Percentiles rank a stretch among this genome's conserved stretches.
phyloP scores from a whole-genome alignment of 2,888 invertebrate genomes.

The Xanthorhoe designata region DNA sequence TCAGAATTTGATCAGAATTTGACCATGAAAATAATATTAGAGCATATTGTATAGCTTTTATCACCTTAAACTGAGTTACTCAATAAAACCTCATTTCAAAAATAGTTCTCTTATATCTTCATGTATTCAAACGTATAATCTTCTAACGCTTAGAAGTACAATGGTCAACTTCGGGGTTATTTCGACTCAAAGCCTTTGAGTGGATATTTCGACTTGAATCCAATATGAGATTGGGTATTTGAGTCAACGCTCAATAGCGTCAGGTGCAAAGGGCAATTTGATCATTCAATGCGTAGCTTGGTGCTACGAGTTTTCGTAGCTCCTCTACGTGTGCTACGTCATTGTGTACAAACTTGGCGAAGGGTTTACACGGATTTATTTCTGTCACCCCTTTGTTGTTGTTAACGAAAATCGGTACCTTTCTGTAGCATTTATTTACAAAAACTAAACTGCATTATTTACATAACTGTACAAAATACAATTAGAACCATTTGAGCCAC shows the following conservation, averaged over 20 bases:
- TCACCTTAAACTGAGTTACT: too few species aligned
- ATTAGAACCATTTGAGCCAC: too few species aligned
- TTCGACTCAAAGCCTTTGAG: not conserved
- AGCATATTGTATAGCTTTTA: too few species aligned
- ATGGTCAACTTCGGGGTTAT: not conserved
- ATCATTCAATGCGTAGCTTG: conserved; percentile 13
- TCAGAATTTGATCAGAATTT: too few species aligned
- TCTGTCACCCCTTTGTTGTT: not conserved
- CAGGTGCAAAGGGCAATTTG: conserved; percentile 7
- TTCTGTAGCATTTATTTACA: too few species aligned
- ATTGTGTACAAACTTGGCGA: not conserved
- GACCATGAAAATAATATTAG: too few species aligned
- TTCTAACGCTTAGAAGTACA: not conserved
- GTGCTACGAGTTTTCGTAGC: conserved; percentile 25
- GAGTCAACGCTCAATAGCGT: conserved; percentile 3
- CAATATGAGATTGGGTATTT: conserved; percentile 2
- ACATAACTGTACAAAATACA: too few species aligned
- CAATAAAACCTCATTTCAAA: too few species aligned
- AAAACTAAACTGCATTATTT: too few species aligned
- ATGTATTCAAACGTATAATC: not conserved
- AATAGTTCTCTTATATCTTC: too few species aligned
- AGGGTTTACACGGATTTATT: not conserved
- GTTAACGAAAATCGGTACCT: not conserved
- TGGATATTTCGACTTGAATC: conserved; percentile 1
- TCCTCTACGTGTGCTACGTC: conserved; percentile 5